A percentile compares a stretch with the other conserved stretches of the same genome.
These are phyloP conservation scores for Cottoperca gobio DNA, from an alignment of 2,797 vertebrate species.

Conservation along the genomic window DNA sequence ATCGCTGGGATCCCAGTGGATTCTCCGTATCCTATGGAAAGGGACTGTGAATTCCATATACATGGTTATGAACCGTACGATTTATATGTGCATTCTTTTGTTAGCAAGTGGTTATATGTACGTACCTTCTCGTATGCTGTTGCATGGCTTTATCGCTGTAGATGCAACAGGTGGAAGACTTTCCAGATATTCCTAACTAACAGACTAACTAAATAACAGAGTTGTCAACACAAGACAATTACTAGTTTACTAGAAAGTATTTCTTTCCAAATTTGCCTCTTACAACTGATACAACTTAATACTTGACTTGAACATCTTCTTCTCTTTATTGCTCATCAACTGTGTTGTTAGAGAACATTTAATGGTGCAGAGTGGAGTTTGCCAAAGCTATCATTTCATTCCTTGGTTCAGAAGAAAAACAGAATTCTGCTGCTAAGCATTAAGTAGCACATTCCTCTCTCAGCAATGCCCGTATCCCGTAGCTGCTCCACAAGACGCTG, in stretches of 20 bases:
- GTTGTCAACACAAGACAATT: background rate
- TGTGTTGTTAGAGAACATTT: slow-evolving; percentile 36
- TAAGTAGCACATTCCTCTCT: slow-evolving; percentile 68
- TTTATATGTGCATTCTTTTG: background rate
- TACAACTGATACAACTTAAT: background rate
- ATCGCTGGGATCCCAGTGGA: slow-evolving; percentile 19
- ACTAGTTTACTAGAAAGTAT: background rate
- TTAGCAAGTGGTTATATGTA: background rate
- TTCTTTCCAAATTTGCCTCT: background rate
- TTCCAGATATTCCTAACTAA: background rate
- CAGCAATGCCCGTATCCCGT: slow-evolving; percentile 59
- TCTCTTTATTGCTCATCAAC: slow-evolving; percentile 37
- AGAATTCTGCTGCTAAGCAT: slow-evolving; percentile 51
- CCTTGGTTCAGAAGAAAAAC: slow-evolving; percentile 46
- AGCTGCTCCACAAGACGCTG: slow-evolving; percentile 66
- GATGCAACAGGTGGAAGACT: slow-evolving; percentile 22
- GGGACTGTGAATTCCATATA: slow-evolving; percentile 5
- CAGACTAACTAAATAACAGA: too few relatives aligned
- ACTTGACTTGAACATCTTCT: slow-evolving; percentile 11
- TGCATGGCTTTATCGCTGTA: background rate
- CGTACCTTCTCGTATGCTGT: background rate
- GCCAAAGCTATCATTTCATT: slow-evolving; percentile 48
- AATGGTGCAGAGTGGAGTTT: slow-evolving; percentile 33
- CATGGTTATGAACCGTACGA: background rate
- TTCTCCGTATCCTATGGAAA: slow-evolving; percentile 14